Percentiles rank a stretch among this genome's conserved stretches.
Evolutionary conservation across 2,888 invertebrate species (phyloP).

Genomic region (Mechanitis messenoides): DNA sequence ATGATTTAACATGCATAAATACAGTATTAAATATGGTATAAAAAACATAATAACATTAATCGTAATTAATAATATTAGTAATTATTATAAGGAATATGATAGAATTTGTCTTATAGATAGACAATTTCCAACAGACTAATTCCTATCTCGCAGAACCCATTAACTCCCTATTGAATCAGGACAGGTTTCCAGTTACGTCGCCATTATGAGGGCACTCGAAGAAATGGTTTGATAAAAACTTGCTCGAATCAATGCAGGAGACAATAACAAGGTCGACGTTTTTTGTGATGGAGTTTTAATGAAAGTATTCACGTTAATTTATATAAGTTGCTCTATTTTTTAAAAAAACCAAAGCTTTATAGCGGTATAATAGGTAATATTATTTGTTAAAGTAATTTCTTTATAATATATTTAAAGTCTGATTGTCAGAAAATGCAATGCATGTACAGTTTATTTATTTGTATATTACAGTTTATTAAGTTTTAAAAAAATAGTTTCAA

Average conservation of each 20-base stretch:
- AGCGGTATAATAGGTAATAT: too few species aligned
- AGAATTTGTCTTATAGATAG: not conserved
- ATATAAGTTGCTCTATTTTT: not conserved
- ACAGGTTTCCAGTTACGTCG: not conserved
- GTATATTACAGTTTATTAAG: too few species aligned
- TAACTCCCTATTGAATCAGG: not conserved
- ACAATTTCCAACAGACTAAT: not conserved
- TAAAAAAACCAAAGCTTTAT: too few species aligned
- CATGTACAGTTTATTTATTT: too few species aligned
- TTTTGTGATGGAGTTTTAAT: slow-evolving; percentile 7
- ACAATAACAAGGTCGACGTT: slow-evolving; percentile 32
- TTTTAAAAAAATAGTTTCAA: too few species aligned
- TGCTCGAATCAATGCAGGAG: slow-evolving; percentile 7
- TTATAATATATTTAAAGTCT: too few species aligned
- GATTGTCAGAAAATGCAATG: too few species aligned
- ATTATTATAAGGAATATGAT: too few species aligned
- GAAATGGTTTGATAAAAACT: slow-evolving; percentile 2
- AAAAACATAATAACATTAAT: too few species aligned
- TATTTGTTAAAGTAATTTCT: too few species aligned
- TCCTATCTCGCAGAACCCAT: not conserved
- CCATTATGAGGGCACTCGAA: slow-evolving; percentile 3
- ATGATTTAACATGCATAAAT: not conserved
- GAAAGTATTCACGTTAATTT: slow-evolving; percentile 14
- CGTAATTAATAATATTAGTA: too few species aligned
- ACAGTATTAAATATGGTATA: not conserved